Base-by-base conservation (phyloP, 2,888 invertebrate species). In the Eupithecia pulchellata region DNA sequence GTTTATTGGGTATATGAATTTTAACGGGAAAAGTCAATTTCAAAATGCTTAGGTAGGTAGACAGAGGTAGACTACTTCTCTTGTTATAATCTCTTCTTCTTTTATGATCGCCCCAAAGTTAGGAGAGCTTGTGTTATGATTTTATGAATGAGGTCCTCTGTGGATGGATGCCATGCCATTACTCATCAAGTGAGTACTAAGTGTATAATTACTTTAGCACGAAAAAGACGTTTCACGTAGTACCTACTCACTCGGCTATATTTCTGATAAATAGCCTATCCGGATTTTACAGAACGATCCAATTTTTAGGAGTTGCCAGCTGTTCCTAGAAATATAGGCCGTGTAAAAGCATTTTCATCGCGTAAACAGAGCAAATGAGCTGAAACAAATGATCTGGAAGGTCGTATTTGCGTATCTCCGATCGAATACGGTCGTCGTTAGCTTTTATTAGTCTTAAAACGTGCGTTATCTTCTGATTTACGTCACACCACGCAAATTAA, bases 391-490 rank as follows among this genome's bases (percentile, higher is more conserved):
- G 64, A 71, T 61, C 63, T 58, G 47, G 29, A 66, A 71, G 63
- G 62, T 64, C 64, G 66, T 64, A 66, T 71, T 73, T 68, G 66
- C 63, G 64, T 72, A 72, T 72, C 67, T 62, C 39, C 66, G 47
- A 69, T 69, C 61, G 30, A 62, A 58, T 66, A 68, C 65, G 32
- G 64, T 60, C 66, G 63, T 66, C 72, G 68, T 72, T 68, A 39
- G 39, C 58, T 69, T 69, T 72, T 55, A 72, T 60, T 58, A 55
- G 32, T 66, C 69, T 39, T 72, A 64, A 72, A 72, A 66, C 32
- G 39, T 52, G 68, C 58, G 57, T 69, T 66, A 64, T 66, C 64
- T 69, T 62, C 39, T 20, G 36, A 68, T 69, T 66, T 69, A 63
- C 65, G 62, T 68, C 57, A 62, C 60, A 32, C 32, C 32, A 58